phyloP scores from a whole-genome alignment of 2,113 vertebrate genomes.

The Marmota flaviventris region DNA sequence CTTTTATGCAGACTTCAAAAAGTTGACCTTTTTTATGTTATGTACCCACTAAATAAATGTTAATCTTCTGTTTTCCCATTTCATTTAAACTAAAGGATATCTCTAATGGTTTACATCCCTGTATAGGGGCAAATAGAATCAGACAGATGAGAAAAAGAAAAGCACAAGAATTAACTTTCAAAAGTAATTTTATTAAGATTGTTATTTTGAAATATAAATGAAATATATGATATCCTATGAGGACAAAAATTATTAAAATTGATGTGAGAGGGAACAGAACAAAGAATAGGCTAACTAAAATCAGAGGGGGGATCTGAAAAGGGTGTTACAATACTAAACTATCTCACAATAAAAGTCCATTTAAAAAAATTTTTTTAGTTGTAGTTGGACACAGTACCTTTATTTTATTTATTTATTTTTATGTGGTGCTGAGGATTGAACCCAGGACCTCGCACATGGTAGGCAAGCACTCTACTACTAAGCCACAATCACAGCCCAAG shows the following conservation, averaged over 20 bases:
- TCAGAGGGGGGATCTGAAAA: neutral
- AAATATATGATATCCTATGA: neutral
- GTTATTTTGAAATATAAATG: neutral
- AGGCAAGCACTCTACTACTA: too few relatives aligned
- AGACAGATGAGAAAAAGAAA: neutral
- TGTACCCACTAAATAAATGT: neutral
- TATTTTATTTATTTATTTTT: too few relatives aligned
- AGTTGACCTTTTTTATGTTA: neutral
- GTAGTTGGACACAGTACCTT: too few relatives aligned
- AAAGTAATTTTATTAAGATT: slow-evolving; percentile 48
- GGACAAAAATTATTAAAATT: neutral
- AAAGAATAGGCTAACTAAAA: neutral
- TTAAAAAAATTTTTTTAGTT: too few relatives aligned
- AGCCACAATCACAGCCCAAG: too few relatives aligned
- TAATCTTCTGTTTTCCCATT: neutral
- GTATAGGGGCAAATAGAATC: neutral
- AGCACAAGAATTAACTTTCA: neutral
- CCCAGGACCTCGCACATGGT: too few relatives aligned
- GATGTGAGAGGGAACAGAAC: neutral
- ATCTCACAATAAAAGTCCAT: neutral
- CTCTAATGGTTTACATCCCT: neutral
- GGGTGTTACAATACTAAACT: neutral
- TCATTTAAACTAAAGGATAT: neutral
- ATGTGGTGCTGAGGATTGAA: too few relatives aligned
- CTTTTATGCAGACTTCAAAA: slow-evolving; percentile 16